phyloP scores from a whole-genome alignment of 1,140 invertebrate genomes.

The Glomeris maerens region DNA sequence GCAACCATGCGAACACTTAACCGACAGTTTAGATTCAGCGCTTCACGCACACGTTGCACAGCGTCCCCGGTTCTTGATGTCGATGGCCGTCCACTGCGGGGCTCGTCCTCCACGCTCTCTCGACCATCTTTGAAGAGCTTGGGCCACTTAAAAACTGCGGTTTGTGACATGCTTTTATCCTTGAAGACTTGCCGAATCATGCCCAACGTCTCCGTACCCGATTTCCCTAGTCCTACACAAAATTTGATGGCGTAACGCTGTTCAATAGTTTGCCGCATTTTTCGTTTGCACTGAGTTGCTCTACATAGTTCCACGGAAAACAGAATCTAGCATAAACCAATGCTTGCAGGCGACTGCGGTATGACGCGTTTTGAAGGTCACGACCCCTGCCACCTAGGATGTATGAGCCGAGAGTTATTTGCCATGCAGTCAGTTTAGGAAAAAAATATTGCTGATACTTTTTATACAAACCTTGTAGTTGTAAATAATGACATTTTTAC shows the following conservation, averaged over 20 bases:
- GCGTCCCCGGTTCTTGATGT: not conserved
- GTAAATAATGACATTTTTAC: too few species aligned
- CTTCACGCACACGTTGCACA: not conserved
- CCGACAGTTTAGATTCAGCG: not conserved
- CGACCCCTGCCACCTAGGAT: too few species aligned
- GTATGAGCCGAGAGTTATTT: too few species aligned
- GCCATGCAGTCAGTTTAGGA: too few species aligned
- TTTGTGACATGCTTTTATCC: not conserved
- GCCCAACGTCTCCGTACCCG: not conserved
- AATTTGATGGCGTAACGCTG: not conserved
- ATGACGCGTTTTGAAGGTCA: too few species aligned
- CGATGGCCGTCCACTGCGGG: not conserved
- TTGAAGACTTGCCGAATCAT: not conserved
- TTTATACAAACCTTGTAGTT: too few species aligned
- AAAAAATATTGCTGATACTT: too few species aligned
- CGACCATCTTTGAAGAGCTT: not conserved
- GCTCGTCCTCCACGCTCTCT: not conserved
- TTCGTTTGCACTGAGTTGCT: too few species aligned
- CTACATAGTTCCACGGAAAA: too few species aligned
- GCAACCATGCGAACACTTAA: not conserved
- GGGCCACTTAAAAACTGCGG: not conserved
- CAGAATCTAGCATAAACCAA: too few species aligned
- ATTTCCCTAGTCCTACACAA: not conserved
- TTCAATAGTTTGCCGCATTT: not conserved
- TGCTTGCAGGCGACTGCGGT: too few species aligned